Conservation (phyloP, 2,113 vertebrate species). For the Psettodes erumei region DNA sequence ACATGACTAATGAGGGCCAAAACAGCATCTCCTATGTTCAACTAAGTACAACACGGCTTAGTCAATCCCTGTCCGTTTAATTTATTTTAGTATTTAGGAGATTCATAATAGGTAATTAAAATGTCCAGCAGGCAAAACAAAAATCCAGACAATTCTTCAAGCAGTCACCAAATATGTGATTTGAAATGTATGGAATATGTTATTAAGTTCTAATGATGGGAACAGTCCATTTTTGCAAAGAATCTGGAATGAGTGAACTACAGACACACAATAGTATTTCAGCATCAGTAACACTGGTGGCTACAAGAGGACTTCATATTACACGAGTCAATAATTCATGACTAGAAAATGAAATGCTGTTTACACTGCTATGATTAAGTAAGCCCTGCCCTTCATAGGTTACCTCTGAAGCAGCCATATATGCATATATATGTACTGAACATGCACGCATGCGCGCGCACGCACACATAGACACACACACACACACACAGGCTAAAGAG, state of each 20-base stretch:
- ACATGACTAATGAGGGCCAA: conserved; percentile 51
- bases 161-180: not conserved
- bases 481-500: conserved; percentile 9
- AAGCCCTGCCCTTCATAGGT: conserved; percentile 46
- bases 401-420: conserved; percentile 6
- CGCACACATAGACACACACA: not conserved
- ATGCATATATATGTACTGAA: not conserved
- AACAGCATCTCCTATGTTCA: conserved; percentile 27
- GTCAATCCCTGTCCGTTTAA: not conserved
- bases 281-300: conserved; percentile 17
- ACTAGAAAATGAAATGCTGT: conserved; percentile 58
- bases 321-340: conserved; percentile 67
- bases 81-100: not conserved
- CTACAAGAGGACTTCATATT: conserved; percentile 28
- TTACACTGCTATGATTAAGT: conserved; percentile 51
- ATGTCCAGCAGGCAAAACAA: not conserved
- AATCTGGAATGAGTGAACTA: conserved; percentile 13
- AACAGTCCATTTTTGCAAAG: not conserved
- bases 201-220: conserved; percentile 14
- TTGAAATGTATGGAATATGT: conserved; percentile 42
- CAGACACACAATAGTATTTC: conserved; percentile 25
- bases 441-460: not conserved
- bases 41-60: not conserved
- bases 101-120: not conserved
- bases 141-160: not conserved